These are phyloP conservation scores for Anas capensis DNA, from an alignment of 2,797 vertebrate genomes.

Conservation along the genomic window DNA sequence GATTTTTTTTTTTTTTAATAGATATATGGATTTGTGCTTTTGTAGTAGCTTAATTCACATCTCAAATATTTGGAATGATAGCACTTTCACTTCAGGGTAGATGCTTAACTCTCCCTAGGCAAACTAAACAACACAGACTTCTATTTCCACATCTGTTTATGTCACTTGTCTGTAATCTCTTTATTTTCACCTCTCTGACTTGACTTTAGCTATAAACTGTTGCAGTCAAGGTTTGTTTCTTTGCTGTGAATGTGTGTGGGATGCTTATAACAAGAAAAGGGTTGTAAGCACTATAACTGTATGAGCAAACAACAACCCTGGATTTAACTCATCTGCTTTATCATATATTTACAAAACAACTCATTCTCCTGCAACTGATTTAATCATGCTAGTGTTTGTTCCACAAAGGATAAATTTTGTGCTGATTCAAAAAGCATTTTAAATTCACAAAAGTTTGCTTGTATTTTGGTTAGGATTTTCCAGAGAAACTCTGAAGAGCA, in stretches of 20 bases:
- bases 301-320: background rate
- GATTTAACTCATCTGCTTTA: background rate
- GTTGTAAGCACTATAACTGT: background rate
- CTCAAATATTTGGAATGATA: background rate
- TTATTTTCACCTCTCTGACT: background rate
- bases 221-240: background rate
- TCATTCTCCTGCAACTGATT: background rate
- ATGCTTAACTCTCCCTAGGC: background rate
- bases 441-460: background rate
- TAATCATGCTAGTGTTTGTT: background rate
- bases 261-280: background rate
- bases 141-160: background rate
- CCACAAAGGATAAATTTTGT: background rate
- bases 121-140: background rate
- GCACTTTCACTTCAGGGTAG: background rate
- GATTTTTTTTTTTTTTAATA: background rate
- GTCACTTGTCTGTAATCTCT: background rate
- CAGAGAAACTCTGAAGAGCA: background rate
- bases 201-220: background rate
- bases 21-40: background rate
- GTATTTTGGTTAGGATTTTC: background rate
- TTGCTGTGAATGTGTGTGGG: fast-evolving
- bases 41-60: background rate
- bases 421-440: background rate
- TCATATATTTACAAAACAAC: background rate